A percentile compares a stretch with the other conserved stretches of the same genome.
Conservation (phyloP, 1,140 invertebrate genomes). For the Sweltsa coloradensis region DNA sequence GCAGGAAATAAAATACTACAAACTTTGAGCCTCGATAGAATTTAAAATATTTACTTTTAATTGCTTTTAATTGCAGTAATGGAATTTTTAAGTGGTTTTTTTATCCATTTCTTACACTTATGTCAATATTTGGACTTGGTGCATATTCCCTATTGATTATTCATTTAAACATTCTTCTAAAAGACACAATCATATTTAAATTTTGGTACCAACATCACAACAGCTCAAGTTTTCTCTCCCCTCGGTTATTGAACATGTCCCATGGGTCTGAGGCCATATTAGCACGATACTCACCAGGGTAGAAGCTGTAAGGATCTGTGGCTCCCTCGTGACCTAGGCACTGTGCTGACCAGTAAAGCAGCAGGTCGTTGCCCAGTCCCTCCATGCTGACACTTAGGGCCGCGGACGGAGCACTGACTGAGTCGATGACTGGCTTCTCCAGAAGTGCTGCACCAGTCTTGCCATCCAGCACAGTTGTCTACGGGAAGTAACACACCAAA, state of each 20-base stretch:
- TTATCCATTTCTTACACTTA: neutral
- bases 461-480: slow-evolving; percentile 52
- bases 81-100: too few relatives aligned
- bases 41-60: too few relatives aligned
- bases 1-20: too few relatives aligned
- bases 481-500: neutral
- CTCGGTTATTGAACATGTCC: neutral
- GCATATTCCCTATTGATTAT: neutral
- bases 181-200: neutral
- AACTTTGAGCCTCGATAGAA: too few relatives aligned
- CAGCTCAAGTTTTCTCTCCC: neutral
- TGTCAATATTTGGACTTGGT: neutral
- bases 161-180: neutral
- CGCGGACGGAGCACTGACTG: slow-evolving; percentile 50
- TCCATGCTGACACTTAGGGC: slow-evolving; percentile 49
- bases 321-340: slow-evolving; percentile 40
- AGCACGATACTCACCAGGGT: slow-evolving; percentile 26
- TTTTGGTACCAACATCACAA: neutral
- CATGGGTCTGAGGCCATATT: neutral
- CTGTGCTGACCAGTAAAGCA: slow-evolving; percentile 59
- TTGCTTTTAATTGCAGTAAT: too few relatives aligned
- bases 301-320: slow-evolving; percentile 28
- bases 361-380: slow-evolving; percentile 55
- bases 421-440: slow-evolving; percentile 45
- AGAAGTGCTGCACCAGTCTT: slow-evolving; percentile 28